phyloP scores from a whole-genome alignment of 2,113 vertebrate genomes.

The Semnopithecus entellus region DNA sequence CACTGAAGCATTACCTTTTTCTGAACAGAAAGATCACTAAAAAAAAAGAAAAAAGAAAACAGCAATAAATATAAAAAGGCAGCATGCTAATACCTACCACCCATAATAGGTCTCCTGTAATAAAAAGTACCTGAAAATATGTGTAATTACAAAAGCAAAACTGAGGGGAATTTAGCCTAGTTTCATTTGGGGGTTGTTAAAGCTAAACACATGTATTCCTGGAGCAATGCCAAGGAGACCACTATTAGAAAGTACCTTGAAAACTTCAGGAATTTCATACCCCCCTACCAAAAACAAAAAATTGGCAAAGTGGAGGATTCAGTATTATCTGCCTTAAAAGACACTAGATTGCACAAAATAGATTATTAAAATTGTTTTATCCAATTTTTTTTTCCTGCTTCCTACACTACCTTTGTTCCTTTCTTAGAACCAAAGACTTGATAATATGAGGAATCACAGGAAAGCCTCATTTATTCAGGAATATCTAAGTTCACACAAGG shows the following conservation, averaged over 20 bases:
- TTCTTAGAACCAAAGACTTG: background rate
- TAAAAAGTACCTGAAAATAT: background rate
- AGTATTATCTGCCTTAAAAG: background rate
- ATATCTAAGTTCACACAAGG: background rate
- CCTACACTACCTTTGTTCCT: background rate
- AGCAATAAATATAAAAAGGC: background rate
- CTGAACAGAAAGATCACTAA: background rate
- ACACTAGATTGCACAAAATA: background rate
- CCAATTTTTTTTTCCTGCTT: background rate
- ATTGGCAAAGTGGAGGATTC: background rate
- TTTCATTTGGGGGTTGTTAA: background rate
- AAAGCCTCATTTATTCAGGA: background rate
- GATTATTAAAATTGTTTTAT: background rate
- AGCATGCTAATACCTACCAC: background rate
- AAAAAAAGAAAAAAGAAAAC: background rate
- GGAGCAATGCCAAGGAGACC: background rate
- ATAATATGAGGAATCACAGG: background rate
- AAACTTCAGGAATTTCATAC: background rate
- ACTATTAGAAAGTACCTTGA: background rate
- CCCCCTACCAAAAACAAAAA: background rate
- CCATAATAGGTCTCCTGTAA: background rate
- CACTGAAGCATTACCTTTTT: background rate
- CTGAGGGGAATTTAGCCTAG: background rate
- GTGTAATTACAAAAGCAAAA: background rate
- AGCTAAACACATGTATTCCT: background rate